A percentile compares a stretch with the other conserved stretches of the same genome.
phyloP scores from a whole-genome alignment of 2,888 invertebrate genomes.

The Bursaphelenchus okinawaensis region DNA sequence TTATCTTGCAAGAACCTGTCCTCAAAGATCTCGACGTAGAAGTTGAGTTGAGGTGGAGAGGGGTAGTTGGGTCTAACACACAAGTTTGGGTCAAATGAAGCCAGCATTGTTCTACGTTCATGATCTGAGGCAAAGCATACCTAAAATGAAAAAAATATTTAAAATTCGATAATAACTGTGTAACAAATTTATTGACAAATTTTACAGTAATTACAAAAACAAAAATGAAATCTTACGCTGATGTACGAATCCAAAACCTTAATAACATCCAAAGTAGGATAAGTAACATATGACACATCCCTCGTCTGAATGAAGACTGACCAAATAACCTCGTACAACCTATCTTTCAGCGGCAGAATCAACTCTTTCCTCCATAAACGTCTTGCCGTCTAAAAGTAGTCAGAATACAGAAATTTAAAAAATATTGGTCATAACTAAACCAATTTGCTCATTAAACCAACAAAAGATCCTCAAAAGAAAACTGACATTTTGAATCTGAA shows the following conservation, averaged over 20 bases:
- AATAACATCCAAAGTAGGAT: neutral
- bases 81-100: neutral
- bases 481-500: conserved; percentile 1
- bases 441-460: too few relatives aligned
- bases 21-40: conserved; percentile 11
- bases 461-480: too few relatives aligned
- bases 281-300: neutral
- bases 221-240: neutral
- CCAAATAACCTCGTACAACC: conserved; percentile 6
- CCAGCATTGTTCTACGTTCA: neutral
- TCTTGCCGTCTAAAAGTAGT: conserved; percentile 5
- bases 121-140: conserved; percentile 10
- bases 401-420: neutral
- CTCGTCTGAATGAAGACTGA: neutral
- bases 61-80: neutral
- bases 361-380: conserved; percentile 3
- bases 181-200: too few relatives aligned
- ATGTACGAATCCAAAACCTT: conserved; percentile 4
- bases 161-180: too few relatives aligned
- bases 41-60: neutral
- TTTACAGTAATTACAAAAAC: neutral
- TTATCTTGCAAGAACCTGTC: neutral
- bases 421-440: too few relatives aligned
- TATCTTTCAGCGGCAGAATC: neutral
- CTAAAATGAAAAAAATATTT: neutral